Evolutionary conservation across 2,113 vertebrate genomes (phyloP).

Genomic region (Anarrhichthys ocellatus): DNA sequence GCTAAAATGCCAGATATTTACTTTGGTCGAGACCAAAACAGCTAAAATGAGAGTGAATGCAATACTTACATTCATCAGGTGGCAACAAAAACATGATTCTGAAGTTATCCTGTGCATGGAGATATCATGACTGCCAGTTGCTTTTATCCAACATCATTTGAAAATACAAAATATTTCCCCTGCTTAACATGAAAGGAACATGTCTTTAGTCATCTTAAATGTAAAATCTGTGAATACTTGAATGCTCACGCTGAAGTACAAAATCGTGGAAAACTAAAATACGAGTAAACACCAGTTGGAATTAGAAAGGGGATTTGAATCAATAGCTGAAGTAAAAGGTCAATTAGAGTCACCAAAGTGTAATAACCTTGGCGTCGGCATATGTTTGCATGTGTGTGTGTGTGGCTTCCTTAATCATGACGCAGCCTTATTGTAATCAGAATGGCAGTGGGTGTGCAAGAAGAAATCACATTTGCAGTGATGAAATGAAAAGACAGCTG

Average conservation of each 20-base stretch:
- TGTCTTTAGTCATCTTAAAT: background rate
- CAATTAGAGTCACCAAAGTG: background rate
- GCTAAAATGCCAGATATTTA: background rate
- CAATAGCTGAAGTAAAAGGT: background rate
- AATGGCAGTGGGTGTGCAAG: background rate
- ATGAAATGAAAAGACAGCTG: constrained; percentile 7
- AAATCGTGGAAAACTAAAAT: background rate
- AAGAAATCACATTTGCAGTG: constrained; percentile 9
- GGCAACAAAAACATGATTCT: too few species aligned
- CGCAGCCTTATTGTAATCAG: background rate
- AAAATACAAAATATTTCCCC: background rate
- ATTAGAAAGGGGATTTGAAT: background rate
- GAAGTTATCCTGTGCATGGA: background rate
- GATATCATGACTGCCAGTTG: background rate
- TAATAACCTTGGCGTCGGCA: constrained; percentile 18
- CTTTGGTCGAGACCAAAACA: background rate
- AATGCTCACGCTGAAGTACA: background rate
- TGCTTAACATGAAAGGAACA: background rate
- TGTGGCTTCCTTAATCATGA: background rate
- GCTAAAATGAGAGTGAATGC: background rate
- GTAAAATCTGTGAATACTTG: background rate
- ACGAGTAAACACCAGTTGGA: background rate
- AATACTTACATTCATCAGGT: background rate
- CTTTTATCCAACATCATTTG: background rate
- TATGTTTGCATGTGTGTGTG: constrained; percentile 27